Conservation (phyloP, 1,140 invertebrate species). For the Lepidotrigona ventralis region DNA sequence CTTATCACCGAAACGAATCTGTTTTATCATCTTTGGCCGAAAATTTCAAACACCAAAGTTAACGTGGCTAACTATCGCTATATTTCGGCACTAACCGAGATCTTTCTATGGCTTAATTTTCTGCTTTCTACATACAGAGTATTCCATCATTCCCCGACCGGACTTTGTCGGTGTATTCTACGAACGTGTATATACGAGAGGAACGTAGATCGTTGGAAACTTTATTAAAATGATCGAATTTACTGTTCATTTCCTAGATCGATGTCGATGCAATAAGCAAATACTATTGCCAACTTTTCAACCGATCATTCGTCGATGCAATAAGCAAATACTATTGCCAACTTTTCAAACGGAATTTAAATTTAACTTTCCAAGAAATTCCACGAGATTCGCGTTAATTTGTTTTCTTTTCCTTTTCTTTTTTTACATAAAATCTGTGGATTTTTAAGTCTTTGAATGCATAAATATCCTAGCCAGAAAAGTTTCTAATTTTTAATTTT, state of each 20-base stretch:
- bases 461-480: neutral
- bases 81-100: conserved; percentile 1
- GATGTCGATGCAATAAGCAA: neutral
- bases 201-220: neutral
- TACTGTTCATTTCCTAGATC: no score
- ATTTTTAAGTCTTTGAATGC: neutral
- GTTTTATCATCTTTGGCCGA: neutral
- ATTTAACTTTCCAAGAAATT: neutral
- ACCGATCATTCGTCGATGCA: neutral
- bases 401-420: no score
- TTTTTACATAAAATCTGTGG: neutral
- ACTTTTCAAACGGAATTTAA: neutral
- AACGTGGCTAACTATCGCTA: neutral
- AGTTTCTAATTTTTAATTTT: neutral
- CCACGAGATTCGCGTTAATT: neutral
- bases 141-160: neutral
- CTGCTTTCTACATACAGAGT: neutral
- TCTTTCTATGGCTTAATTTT: neutral
- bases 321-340: neutral
- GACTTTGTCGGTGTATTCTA: neutral
- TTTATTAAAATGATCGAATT: no score
- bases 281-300: neutral
- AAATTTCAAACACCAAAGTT: neutral
- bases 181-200: neutral
- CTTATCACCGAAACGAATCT: neutral